Evolutionary conservation across 2,797 vertebrate species (phyloP).

Genomic region (Urophycis tenuis): DNA sequence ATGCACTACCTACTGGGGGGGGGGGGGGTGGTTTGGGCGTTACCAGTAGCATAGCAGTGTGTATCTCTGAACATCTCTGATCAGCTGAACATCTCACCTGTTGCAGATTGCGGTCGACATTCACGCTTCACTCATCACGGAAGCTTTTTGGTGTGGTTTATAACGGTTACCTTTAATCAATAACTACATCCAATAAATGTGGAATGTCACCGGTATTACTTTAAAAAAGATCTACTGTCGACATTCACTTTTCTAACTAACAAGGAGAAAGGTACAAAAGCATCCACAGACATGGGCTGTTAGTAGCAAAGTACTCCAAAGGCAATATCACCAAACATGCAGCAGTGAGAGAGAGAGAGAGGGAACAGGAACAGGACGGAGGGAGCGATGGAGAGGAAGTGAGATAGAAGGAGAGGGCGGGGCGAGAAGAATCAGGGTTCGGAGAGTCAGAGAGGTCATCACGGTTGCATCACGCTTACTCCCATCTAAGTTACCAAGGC

Average conservation of each 20-base stretch:
- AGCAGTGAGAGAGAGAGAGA: slow-evolving; percentile 53
- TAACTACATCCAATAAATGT: slow-evolving; percentile 54
- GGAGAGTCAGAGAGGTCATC: slow-evolving; percentile 44
- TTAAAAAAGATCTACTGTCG: slow-evolving; percentile 48
- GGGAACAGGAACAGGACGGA: slow-evolving; percentile 29
- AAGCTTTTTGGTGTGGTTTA: slow-evolving; percentile 43
- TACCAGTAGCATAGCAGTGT: background rate
- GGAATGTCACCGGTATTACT: slow-evolving; percentile 56
- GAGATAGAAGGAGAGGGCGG: slow-evolving; percentile 45
- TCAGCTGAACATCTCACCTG: slow-evolving; percentile 42
- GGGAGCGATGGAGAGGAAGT: background rate
- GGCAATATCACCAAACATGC: slow-evolving; percentile 61
- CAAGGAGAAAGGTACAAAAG: slow-evolving; percentile 51
- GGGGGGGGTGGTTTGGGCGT: background rate
- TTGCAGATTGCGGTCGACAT: slow-evolving; percentile 14
- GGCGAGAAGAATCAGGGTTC: slow-evolving; percentile 35
- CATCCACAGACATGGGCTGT: slow-evolving; percentile 50
- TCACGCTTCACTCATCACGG: slow-evolving; percentile 30
- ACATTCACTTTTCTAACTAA: slow-evolving; percentile 43
- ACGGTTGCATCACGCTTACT: slow-evolving; percentile 42
- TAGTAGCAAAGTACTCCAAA: slow-evolving; percentile 58
- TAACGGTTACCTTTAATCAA: slow-evolving; percentile 63
- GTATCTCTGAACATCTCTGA: background rate
- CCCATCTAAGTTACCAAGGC: slow-evolving; percentile 63
- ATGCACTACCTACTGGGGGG: background rate